Percentiles rank a stretch among this genome's conserved stretches.
These are phyloP conservation scores for Sipha maydis DNA, from an alignment of 2,888 invertebrate genomes.

Conservation along the genomic window DNA sequence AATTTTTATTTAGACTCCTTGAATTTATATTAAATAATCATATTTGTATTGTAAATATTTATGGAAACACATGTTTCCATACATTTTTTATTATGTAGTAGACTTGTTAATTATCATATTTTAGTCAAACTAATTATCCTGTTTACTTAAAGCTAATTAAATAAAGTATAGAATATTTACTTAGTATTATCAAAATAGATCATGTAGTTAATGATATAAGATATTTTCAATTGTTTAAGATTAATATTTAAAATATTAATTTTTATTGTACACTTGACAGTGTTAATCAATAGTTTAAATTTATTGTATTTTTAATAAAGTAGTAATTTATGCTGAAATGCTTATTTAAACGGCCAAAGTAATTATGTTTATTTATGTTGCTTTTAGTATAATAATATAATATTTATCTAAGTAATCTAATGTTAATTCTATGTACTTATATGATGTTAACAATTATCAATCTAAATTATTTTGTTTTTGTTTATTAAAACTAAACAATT, in stretches of 20 bases:
- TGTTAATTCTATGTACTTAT: too few relatives aligned
- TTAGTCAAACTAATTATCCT: conserved; percentile 23
- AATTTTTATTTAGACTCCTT: conserved; percentile 37
- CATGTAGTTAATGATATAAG: neutral
- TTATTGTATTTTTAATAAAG: conserved; percentile 26
- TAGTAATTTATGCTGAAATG: conserved; percentile 25
- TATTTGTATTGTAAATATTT: conserved; percentile 28
- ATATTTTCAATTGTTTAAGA: neutral
- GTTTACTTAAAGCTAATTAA: neutral
- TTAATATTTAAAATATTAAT: too few relatives aligned
- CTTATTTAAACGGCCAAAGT: conserved; percentile 19
- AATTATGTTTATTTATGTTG: neutral
- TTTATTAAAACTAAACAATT: too few relatives aligned
- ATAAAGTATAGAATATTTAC: neutral
- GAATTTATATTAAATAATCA: conserved; percentile 53
- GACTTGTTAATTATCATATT: conserved; percentile 34
- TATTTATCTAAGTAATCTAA: too few relatives aligned
- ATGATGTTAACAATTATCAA: too few relatives aligned
- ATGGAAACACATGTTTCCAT: conserved; percentile 42
- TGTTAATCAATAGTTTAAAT: conserved; percentile 42
- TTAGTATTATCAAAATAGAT: conserved; percentile 11
- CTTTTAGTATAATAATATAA: neutral
- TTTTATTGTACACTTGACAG: conserved; percentile 25
- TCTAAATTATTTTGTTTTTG: too few relatives aligned
- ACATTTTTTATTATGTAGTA: neutral